Evolutionary conservation across 2,888 invertebrate genomes (phyloP), one percentile per base, ranked within the genome.

Genomic region (Tiliacea aurago): DNA sequence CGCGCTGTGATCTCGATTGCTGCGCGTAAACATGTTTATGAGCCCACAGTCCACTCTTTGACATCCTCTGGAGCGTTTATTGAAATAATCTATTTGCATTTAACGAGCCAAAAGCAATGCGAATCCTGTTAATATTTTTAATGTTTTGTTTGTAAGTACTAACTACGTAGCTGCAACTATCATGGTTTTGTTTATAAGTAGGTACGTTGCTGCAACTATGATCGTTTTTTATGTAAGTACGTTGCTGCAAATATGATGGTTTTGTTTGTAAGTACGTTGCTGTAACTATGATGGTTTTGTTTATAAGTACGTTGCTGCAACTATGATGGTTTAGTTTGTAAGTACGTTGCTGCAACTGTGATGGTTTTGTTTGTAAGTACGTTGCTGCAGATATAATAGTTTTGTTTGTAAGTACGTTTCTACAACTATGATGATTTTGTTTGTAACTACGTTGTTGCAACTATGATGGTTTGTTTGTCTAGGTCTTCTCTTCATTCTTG

Each of bases 21-120:
- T 64, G 41, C 65, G 65, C 76, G 85, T 84, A 88, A 89, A 87
- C 87, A 86, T 88, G 89, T 87, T 87, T 87, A 87, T 87, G 85
- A 78, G 83, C 74, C 70, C 66, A 75, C 82, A 59, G 80, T 74
- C 78, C 75, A 84, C 83, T 88, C 85, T 86, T 84, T 88, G 85
- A 88, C 85, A 88, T 85, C 84, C 83, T 79, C 73, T 77, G 82
- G 79, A 82, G 78, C 84, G 86, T 89, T 82, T 86, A 84, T 84
- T 84, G 78, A 77, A 82, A 86, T 80, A 86, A 75, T 80, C 78
- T 87, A 87, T 87, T 87, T 71, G 76, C 64, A 68, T 80, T 67
- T 67, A 76, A 70, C 64, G 67, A 75, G 63, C 49, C 41, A 58
- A 70, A 82, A 73, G 59, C 73, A 55, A 67, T 58, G 51, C 37